Percentiles rank a stretch among this genome's conserved stretches.
phyloP scores from a whole-genome alignment of 2,113 vertebrate genomes.

The Myodes glareolus region DNA sequence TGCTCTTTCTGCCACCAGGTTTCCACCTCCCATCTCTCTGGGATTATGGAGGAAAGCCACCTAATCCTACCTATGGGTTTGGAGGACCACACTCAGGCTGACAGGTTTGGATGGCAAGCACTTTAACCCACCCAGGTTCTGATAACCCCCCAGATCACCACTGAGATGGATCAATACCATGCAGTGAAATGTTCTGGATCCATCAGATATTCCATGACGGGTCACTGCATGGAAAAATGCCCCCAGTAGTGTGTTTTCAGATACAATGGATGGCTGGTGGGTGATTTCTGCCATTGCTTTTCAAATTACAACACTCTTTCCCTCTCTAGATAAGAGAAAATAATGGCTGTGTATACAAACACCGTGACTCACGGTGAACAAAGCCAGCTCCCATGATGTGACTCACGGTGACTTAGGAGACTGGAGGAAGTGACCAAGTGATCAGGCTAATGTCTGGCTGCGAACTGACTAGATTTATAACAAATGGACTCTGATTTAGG shows the following conservation, averaged over 20 bases:
- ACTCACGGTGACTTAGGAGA: conserved; percentile 31
- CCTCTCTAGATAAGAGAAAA: conserved; percentile 8
- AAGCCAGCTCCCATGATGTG: conserved; percentile 13
- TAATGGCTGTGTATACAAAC: not conserved
- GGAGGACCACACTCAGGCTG: not conserved
- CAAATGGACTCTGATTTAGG: conserved; percentile 11
- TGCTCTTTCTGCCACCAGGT: not conserved
- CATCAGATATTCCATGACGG: not conserved
- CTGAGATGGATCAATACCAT: not conserved
- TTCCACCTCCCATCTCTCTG: not conserved
- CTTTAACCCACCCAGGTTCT: not conserved
- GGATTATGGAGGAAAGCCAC: not conserved
- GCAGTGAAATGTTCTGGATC: not conserved
- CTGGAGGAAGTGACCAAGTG: not conserved
- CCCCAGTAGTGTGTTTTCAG: not conserved
- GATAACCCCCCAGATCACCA: not conserved
- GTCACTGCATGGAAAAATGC: not conserved
- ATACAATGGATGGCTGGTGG: not conserved
- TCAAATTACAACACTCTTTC: not conserved
- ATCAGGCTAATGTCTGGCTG: conserved; percentile 17
- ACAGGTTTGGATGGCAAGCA: not conserved
- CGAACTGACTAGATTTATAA: conserved; percentile 33
- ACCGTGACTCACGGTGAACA: conserved; percentile 26
- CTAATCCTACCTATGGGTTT: not conserved
- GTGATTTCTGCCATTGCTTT: not conserved